These are phyloP conservation scores for Drosophila eohydei DNA, from an alignment of 2,888 invertebrate genomes.

Conservation along the genomic window DNA sequence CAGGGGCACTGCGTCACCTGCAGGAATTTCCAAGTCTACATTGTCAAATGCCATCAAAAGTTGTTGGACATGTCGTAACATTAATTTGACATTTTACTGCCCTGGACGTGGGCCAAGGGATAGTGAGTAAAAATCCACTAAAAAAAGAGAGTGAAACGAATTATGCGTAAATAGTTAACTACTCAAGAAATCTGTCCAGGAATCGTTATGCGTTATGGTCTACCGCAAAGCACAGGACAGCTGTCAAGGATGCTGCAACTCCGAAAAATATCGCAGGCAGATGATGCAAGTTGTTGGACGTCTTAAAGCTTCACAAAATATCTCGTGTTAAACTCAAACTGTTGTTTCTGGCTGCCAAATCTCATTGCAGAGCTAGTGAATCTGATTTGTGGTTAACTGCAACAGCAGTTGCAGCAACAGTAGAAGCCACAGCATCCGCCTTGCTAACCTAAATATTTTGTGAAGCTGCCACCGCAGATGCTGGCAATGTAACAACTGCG, in stretches of 20 bases:
- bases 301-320: conserved; percentile 17
- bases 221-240: conserved; percentile 71
- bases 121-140: conserved; percentile 1
- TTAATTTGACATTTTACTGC: conserved; percentile 82
- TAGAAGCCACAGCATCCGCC: conserved; percentile 38
- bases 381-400: conserved; percentile 73
- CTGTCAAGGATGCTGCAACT: conserved; percentile 67
- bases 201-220: neutral
- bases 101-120: conserved; percentile 43
- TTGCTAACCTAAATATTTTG: conserved; percentile 67
- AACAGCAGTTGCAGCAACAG: conserved; percentile 19
- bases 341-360: conserved; percentile 54
- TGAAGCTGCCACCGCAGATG: conserved; percentile 50
- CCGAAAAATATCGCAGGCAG: conserved; percentile 33
- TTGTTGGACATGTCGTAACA: conserved; percentile 80
- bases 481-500: conserved; percentile 31
- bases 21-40: conserved; percentile 78
- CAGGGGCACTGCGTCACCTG: conserved; percentile 80
- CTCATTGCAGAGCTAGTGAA: conserved; percentile 71
- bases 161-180: conserved; percentile 49
- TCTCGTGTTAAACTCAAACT: conserved; percentile 38
- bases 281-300: conserved; percentile 72
- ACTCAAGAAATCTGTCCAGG: conserved; percentile 69
- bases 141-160: conserved; percentile 5
- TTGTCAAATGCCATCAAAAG: conserved; percentile 80